Evolutionary conservation across 2,797 vertebrate species (phyloP), one percentile per base, ranked within the genome.

Genomic region (Helarctos malayanus): DNA sequence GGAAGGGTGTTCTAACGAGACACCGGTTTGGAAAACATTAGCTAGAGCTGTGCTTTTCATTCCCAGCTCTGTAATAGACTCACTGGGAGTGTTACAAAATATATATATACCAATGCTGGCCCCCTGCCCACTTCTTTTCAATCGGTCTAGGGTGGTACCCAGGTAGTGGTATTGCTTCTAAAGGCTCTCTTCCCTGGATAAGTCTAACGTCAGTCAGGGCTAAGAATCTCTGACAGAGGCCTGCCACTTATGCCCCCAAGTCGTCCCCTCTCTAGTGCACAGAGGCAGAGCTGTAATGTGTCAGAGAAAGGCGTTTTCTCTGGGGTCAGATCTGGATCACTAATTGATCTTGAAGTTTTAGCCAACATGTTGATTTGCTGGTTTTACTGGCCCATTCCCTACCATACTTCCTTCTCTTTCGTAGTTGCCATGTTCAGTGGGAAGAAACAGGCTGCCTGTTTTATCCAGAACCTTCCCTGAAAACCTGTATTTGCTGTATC

Each of bases 281-380:
- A 35, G 8, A 94, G 25, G 65, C 21, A 21, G 71, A 78, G n/a
- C 14, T 47, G 68, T 89, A 61, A n/a, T 21, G 11, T 41, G 29
- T n/a, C 11, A 29, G 68, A 94, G 41, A 85, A 85, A 85, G 52
- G 27, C 16, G 13, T 63, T 83, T 97, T 87, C 25, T 81, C 47
- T 38, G 45, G 65, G 7, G 18, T 80, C 12, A 47, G 59, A 61
- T 57, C 49, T 76, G 35, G 47, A 38, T 88, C 41, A 69, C 35
- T 23, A 32, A n/a, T 3, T 2, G 59, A 57, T 19, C 35, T 56
- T 49, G 32, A 89, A 52, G 52, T 90, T 81, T 88, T 69, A 81
- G 78, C 32, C 14, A 38, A n/a, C 2, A 8, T 0, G 21, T 15
- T 63, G 69, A 84, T 32, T 19, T 69, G 19, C 25, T 54, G 29